These are phyloP conservation scores for Spodoptera litura DNA, from an alignment of 1,140 invertebrate species.

Conservation along the genomic window DNA sequence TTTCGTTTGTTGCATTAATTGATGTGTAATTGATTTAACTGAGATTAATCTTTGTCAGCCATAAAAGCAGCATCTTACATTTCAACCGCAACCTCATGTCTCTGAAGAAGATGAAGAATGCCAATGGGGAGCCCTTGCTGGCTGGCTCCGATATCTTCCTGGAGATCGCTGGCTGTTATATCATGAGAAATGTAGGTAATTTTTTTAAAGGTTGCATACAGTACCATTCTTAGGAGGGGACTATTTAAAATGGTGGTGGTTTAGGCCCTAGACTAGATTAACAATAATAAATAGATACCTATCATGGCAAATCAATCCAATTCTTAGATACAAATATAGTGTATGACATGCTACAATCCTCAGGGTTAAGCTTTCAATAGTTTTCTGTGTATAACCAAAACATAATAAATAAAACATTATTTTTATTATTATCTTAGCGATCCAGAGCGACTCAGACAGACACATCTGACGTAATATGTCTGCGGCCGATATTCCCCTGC, in stretches of 20 bases:
- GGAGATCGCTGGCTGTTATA: constrained; percentile 73
- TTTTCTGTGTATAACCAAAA: no score
- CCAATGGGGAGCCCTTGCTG: constrained; percentile 59
- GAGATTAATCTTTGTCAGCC: constrained; percentile 52
- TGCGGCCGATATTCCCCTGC: constrained; percentile 73
- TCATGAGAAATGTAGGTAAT: constrained; percentile 73
- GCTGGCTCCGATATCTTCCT: constrained; percentile 66
- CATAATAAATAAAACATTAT: neutral
- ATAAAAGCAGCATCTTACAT: constrained; percentile 73
- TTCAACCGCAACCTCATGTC: constrained; percentile 70
- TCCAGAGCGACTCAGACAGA: constrained; percentile 65
- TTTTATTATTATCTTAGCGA: constrained; percentile 53
- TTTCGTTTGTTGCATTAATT: no score
- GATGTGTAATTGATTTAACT: neutral
- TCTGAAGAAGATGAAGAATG: constrained; percentile 64
- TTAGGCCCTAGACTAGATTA: no score
- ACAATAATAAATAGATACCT: no score
- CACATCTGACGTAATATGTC: constrained; percentile 71
- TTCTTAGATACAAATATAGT: no score
- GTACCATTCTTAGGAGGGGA: no score
- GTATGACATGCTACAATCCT: no score
- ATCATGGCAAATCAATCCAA: no score
- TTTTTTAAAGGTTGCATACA: no score
- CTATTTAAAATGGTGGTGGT: no score
- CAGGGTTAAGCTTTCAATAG: no score